Percentiles rank a stretch among this genome's conserved stretches.
Conservation (phyloP, 2,797 vertebrate genomes). For the Myotis findleyi region DNA sequence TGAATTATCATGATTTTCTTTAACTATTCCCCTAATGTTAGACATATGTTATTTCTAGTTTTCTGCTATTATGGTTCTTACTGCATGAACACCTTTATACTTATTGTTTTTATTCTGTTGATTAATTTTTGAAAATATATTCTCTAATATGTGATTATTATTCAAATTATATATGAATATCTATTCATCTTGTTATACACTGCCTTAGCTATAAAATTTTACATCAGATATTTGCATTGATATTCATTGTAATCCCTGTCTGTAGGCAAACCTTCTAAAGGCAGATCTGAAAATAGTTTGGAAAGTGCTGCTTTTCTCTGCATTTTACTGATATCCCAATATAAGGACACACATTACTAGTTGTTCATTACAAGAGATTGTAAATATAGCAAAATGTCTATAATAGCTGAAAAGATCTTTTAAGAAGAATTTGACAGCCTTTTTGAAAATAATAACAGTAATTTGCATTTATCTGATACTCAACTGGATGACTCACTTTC, state of each 20-base stretch:
- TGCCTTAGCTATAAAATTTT: constrained; percentile 41
- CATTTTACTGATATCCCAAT: constrained; percentile 49
- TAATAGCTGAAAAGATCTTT: constrained; percentile 67
- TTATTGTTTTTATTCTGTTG: constrained; percentile 49
- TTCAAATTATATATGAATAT: constrained; percentile 14
- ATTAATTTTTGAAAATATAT: constrained; percentile 50
- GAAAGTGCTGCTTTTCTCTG: constrained; percentile 39
- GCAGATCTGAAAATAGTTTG: constrained; percentile 53
- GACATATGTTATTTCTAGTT: constrained; percentile 37
- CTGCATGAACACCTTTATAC: background rate
- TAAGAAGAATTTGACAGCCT: constrained; percentile 58
- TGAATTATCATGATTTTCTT: constrained; percentile 41
- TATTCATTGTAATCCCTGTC: constrained; percentile 1
- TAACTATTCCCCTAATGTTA: constrained; percentile 33
- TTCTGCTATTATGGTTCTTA: background rate
- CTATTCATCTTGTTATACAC: constrained; percentile 15
- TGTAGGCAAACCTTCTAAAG: constrained; percentile 34
- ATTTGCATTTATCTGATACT: constrained; percentile 57
- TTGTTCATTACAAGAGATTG: constrained; percentile 60
- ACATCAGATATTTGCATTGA: constrained; percentile 40
- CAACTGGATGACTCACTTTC: constrained; percentile 11
- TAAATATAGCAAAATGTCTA: constrained; percentile 48
- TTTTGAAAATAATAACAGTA: constrained; percentile 71
- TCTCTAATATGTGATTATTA: constrained; percentile 11
- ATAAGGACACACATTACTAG: background rate